phyloP scores from a whole-genome alignment of 2,888 invertebrate genomes.

The Aleiodes alternator region DNA sequence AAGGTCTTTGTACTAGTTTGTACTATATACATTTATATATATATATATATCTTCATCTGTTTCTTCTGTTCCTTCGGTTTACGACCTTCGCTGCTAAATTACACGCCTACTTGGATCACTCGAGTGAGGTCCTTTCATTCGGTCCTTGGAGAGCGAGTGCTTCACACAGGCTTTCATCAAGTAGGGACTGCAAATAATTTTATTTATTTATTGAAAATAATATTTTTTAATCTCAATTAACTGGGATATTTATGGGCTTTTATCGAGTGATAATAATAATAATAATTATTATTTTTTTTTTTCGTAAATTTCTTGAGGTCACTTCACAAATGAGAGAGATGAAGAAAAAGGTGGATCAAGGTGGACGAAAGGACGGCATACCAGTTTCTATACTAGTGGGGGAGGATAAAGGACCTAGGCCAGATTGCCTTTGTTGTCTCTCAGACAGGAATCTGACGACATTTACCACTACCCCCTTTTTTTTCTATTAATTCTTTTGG shows the following conservation, averaged over 20 bases:
- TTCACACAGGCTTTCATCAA: conserved; percentile 66
- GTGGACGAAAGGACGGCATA: conserved; percentile 24
- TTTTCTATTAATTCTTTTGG: neutral
- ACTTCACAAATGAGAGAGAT: neutral
- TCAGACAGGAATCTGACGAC: conserved; percentile 11
- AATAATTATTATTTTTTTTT: neutral
- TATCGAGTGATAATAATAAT: neutral
- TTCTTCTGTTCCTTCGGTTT: conserved; percentile 11
- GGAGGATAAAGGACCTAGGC: conserved; percentile 16
- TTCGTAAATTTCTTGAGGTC: neutral
- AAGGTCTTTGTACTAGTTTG: conserved; percentile 25
- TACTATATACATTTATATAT: conserved; percentile 18
- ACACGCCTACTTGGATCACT: conserved; percentile 36
- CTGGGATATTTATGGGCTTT: neutral
- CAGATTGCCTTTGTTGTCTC: conserved; percentile 31
- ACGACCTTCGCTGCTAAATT: conserved; percentile 38
- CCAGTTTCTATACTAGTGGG: conserved; percentile 19
- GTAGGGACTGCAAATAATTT: too few species aligned
- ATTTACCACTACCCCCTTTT: conserved; percentile 12
- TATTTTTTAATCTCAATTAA: neutral
- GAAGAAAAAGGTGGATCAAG: neutral
- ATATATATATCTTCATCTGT: conserved; percentile 43
- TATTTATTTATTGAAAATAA: neutral
- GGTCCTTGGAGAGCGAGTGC: conserved; percentile 68
- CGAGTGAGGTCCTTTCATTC: conserved; percentile 32